Evolutionary conservation across 1,140 invertebrate genomes (phyloP), one percentile per base, ranked within the genome.

Genomic region (Tetragonula clypearis): DNA sequence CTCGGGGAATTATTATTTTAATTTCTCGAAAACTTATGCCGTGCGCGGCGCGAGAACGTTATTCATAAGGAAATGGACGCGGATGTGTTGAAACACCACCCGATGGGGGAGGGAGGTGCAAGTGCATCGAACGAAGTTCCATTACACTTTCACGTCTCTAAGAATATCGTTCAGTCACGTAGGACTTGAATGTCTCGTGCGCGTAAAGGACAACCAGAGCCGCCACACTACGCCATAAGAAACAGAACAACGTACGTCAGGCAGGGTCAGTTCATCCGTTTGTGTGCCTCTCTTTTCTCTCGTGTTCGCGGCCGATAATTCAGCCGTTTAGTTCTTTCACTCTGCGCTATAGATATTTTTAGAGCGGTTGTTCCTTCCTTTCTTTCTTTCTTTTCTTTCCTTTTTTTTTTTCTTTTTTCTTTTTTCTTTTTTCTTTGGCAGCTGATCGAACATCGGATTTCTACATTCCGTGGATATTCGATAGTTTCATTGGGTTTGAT

Each of bases 241-340:
- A 68, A 66, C 30, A 69, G 65, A n/a, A n/a, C n/a, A n/a, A 84
- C 79, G 60, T 72, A 84, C 79, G 71, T 68, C 11, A 60, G 49
- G 83, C 87, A 82, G 90, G 91, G 91, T 92, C 91, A 92, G 91
- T 92, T 90, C 85, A 89, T 62, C 53, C 53, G 49, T 85, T 68
- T 41, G 17, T 79, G 35, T 53, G 35, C 35, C 55, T 72, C 41
- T 84, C 55, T 71, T n/a, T 72, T 8, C 23, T 53, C 19, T 17
- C 35, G 21, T 49, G 41, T 11, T 17, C 30, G 3, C 0, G 1
- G 0, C 66, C n/a, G 69, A 74, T 53, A 53, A 74, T 49, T 26
- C 69, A 60, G 68, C 53, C 41, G 65, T 23, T 35, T 60, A 35
- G 49, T 72, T 72, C 69, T 60, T 73, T 26, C 56, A 72, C 79